phyloP scores from a whole-genome alignment of 2,797 vertebrate genomes.

The Sebastes vulpes region DNA sequence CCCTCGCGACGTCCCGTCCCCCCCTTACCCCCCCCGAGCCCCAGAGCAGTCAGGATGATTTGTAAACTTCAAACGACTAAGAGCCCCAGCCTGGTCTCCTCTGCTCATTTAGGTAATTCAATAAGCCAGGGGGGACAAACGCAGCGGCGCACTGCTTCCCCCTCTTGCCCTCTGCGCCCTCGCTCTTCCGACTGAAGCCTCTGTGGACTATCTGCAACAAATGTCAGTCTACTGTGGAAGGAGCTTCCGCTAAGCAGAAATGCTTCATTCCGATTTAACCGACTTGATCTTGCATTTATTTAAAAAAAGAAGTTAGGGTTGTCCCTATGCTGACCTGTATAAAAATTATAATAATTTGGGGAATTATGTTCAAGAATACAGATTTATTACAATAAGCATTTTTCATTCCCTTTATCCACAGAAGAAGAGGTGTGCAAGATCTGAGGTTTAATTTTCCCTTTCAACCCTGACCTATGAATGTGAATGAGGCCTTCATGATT shows the following conservation, averaged over 20 bases:
- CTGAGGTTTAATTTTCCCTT: neutral
- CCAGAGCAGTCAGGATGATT: constrained; percentile 85
- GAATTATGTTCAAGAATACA: neutral
- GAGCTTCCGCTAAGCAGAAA: constrained; percentile 40
- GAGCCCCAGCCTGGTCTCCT: constrained; percentile 81
- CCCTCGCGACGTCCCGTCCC: constrained; percentile 68
- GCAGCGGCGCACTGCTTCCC: constrained; percentile 68
- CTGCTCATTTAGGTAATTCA: constrained; percentile 88
- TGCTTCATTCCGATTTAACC: neutral
- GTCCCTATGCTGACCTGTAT: neutral
- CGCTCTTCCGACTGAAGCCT: constrained; percentile 73
- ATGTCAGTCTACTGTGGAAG: constrained; percentile 63
- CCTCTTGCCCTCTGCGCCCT: constrained; percentile 76
- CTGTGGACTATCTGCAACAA: constrained; percentile 78
- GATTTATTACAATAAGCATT: neutral
- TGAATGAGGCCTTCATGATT: constrained; percentile 17
- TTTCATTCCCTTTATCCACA: neutral
- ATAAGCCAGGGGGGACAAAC: constrained; percentile 82
- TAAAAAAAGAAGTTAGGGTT: too few species aligned
- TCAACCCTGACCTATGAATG: constrained; percentile 10
- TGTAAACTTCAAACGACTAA: constrained; percentile 86
- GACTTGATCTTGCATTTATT: neutral
- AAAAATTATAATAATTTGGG: neutral
- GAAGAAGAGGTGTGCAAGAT: neutral
- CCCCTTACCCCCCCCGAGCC: constrained; percentile 69